Conservation (phyloP, 2,113 vertebrate species). For the Triplophysa tibetana region DNA sequence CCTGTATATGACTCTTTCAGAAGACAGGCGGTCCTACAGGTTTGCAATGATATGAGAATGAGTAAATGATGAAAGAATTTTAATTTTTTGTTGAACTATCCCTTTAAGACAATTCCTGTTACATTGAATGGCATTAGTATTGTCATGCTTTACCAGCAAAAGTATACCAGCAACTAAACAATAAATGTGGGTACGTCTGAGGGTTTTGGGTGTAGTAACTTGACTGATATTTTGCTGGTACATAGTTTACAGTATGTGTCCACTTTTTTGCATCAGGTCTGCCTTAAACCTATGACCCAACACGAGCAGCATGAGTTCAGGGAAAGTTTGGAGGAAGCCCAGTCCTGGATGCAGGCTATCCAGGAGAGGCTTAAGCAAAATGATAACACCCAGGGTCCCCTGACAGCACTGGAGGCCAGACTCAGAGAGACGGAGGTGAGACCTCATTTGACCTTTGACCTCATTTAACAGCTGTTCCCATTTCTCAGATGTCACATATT, state of each 20-base stretch:
- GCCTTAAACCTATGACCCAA: slow-evolving; percentile 81
- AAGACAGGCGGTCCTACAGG: too few species aligned
- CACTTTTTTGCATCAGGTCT: slow-evolving; percentile 38
- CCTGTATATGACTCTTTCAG: too few species aligned
- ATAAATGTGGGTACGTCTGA: too few species aligned
- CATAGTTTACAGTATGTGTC: background rate
- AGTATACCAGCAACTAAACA: too few species aligned
- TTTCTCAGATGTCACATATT: background rate
- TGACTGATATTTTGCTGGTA: background rate
- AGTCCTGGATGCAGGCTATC: slow-evolving; percentile 84
- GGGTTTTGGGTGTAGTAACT: background rate
- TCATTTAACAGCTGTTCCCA: background rate
- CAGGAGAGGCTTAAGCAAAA: slow-evolving; percentile 83
- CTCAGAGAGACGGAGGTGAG: slow-evolving; percentile 89
- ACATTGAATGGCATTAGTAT: too few species aligned
- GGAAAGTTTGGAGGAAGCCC: slow-evolving; percentile 79
- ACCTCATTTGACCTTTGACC: background rate
- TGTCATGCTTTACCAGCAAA: too few species aligned
- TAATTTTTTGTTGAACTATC: too few species aligned
- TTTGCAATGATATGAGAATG: too few species aligned
- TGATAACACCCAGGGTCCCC: slow-evolving; percentile 90
- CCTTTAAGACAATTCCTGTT: too few species aligned
- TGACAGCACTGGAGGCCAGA: slow-evolving; percentile 83
- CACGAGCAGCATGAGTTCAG: slow-evolving; percentile 85
- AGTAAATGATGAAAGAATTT: too few species aligned